Conservation (phyloP, 2,113 vertebrate genomes). For the Rhodinocichla rosea region DNA sequence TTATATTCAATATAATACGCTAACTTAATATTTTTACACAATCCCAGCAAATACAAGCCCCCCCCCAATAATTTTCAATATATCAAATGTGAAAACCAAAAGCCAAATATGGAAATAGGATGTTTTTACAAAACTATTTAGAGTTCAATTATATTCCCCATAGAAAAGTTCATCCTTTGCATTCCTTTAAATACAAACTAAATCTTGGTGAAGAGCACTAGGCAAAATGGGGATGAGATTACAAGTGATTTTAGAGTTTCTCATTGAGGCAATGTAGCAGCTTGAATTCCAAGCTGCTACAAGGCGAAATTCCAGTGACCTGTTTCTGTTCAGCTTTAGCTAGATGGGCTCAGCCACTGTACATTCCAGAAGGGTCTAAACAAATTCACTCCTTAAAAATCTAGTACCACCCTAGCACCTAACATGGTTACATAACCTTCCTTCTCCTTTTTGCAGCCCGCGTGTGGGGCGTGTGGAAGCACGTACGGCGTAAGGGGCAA, state of each 20-base stretch:
- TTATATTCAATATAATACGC: not conserved
- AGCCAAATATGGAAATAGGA: not conserved
- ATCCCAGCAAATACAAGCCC: not conserved
- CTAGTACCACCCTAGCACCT: not conserved
- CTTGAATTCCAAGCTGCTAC: no score
- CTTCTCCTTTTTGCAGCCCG: not conserved
- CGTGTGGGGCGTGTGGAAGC: not conserved
- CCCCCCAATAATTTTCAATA: not conserved
- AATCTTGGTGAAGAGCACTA: not conserved
- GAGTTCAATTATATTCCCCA: not conserved
- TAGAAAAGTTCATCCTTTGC: not conserved
- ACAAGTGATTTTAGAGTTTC: not conserved
- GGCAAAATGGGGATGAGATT: not conserved
- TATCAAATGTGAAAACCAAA: not conserved
- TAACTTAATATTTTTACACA: not conserved
- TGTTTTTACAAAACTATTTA: not conserved
- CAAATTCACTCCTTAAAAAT: not conserved
- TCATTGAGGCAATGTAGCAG: not conserved
- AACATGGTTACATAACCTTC: not conserved
- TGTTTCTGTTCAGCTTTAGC: not conserved
- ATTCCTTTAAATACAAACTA: not conserved
- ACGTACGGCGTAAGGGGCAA: not conserved
- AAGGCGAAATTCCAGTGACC: not conserved
- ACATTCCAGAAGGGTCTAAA: not conserved
- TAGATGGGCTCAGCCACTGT: not conserved